A percentile compares a stretch with the other conserved stretches of the same genome.
These are phyloP conservation scores for Semaprochilodus insignis DNA, from an alignment of 2,797 vertebrate genomes.

Conservation along the genomic window DNA sequence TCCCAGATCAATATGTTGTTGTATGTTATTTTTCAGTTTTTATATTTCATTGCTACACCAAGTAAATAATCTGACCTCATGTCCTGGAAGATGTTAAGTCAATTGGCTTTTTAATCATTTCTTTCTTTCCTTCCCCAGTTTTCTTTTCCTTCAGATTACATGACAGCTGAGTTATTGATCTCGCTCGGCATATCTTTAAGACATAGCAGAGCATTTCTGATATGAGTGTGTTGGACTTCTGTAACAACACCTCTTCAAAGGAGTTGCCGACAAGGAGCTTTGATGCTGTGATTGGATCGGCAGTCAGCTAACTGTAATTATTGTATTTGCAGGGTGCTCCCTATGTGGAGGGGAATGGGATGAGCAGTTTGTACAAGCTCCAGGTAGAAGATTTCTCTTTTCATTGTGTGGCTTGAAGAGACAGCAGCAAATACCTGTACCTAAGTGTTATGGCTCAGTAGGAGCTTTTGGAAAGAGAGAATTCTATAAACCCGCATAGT, in stretches of 20 bases:
- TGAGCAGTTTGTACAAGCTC: slow-evolving; percentile 97
- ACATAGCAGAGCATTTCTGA: slow-evolving; percentile 63
- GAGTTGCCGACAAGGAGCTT: background rate
- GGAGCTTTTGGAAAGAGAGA: too few relatives aligned
- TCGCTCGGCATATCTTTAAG: slow-evolving; percentile 67
- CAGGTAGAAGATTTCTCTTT: slow-evolving; percentile 85
- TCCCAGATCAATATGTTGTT: slow-evolving; percentile 47
- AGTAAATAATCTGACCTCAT: background rate
- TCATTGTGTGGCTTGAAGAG: background rate
- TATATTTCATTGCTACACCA: background rate
- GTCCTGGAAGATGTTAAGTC: slow-evolving; percentile 9
- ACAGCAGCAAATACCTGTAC: background rate
- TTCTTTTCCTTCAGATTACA: slow-evolving; percentile 51
- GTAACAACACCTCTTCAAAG: background rate
- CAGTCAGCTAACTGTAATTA: background rate
- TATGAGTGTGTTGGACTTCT: slow-evolving; percentile 1
- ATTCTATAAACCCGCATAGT: too few relatives aligned
- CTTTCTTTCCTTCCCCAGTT: slow-evolving; percentile 12
- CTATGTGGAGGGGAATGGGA: slow-evolving; percentile 89
- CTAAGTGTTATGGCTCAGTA: background rate
- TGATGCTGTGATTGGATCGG: background rate
- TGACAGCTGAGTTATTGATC: slow-evolving; percentile 71
- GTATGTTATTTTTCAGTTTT: slow-evolving; percentile 11
- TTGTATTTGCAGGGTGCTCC: slow-evolving; percentile 83
- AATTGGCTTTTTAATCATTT: slow-evolving; percentile 20